Evolutionary conservation across 2,113 vertebrate genomes (phyloP), one percentile per base, ranked within the genome.

Genomic region (Phrynocephalus versicolor): DNA sequence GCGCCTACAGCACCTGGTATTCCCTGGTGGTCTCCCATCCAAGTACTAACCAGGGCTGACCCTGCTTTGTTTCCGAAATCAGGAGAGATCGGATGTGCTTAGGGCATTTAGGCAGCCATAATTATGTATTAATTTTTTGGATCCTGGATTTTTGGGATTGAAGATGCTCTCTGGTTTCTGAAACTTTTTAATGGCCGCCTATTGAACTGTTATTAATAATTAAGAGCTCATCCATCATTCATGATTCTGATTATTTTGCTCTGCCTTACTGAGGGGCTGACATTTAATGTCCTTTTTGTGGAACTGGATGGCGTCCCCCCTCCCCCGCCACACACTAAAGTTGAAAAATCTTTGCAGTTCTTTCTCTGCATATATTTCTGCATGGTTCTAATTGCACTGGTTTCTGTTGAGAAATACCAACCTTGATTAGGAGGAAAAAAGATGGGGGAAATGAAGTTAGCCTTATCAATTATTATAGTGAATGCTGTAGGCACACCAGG

Each of bases 201-300:
- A 80, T 80, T 16, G 76, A 84, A 84, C 76, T 57, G 33, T 84
- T 84, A 84, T 88, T 79, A 84, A 88, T 88, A 88, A 88, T 88
- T 74, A 88, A 88, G 45, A 57, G 60, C 86, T 84, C 82, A 88
- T 88, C 80, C 76, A 88, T 88, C 86, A 84, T 80, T 60, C 78
- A 88, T 85, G 72, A 71, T 84, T 81, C 83, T 81, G 83, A 81
- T 88, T 76, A 88, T 74, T 85, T 85, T 81, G 45, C 71, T 72
- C 60, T n/a, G 39, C 83, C 72, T 81, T 62, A 70, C 71, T 19
- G 64, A 57, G n/a, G 15, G 27, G 9, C n/a, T 84, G 83, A 84
- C 83, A 82, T 81, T 88, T 81, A 51, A 76, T 62, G 71, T 80
- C 71, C 78, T 75, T 70, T 84, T n/a, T 85, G 13, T 39, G 51